Conservation (phyloP, 2,888 invertebrate species). For the Ligdia adustata region DNA sequence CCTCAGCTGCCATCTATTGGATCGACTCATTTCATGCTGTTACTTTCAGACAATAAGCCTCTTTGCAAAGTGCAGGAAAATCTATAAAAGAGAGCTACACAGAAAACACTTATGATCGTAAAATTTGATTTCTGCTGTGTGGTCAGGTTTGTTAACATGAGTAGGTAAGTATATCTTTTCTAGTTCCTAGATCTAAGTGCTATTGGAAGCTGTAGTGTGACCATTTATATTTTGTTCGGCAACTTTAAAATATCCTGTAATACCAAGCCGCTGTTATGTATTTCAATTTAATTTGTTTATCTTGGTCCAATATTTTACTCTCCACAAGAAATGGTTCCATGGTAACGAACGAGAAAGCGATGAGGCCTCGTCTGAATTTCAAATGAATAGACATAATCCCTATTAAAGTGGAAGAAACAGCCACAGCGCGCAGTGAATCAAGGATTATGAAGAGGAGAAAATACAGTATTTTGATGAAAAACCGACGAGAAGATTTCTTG, state of each 20-base stretch:
- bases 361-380: constrained; percentile 62
- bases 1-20: constrained; percentile 11
- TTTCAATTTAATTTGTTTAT: not conserved
- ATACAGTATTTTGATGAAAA: constrained; percentile 44
- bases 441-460: constrained; percentile 48
- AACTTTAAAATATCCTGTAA: no score
- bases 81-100: no score
- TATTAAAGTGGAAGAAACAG: constrained; percentile 56
- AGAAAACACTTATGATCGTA: no score
- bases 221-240: no score
- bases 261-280: no score
- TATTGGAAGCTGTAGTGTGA: no score
- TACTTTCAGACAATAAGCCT: not conserved
- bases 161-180: no score
- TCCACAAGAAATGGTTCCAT: constrained; percentile 45
- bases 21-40: constrained; percentile 10
- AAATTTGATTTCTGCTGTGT: no score
- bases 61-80: no score
- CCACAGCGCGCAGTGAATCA: constrained; percentile 42
- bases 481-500: no score
- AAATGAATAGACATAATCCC: constrained; percentile 65
- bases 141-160: no score
- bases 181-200: no score
- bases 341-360: constrained; percentile 56
- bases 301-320: constrained; percentile 20